A percentile compares a stretch with the other conserved stretches of the same genome.
Conservation (phyloP, 2,888 invertebrate species). For the Heliothis peltigera region DNA sequence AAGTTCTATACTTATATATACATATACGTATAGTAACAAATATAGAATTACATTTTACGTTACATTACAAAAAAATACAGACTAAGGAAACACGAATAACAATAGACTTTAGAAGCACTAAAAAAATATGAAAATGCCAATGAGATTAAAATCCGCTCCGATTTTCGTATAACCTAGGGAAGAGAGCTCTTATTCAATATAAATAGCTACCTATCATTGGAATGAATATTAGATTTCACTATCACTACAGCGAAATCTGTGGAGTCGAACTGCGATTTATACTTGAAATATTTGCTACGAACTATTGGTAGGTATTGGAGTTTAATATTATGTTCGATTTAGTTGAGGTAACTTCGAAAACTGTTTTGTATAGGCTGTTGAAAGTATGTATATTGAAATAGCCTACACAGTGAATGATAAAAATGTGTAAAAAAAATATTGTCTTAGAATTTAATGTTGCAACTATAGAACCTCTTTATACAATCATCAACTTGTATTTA, state of each 20-base stretch:
- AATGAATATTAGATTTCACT: constrained; percentile 86
- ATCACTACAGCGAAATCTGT: constrained; percentile 69
- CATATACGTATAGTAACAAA: no score
- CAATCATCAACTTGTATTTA: no score
- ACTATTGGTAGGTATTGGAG: constrained; percentile 3
- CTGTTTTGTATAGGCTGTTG: background rate
- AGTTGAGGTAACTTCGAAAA: background rate
- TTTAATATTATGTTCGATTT: background rate
- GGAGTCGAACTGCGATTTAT: constrained; percentile 59
- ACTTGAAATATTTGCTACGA: constrained; percentile 12
- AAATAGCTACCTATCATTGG: constrained; percentile 80
- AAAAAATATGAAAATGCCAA: constrained; percentile 62
- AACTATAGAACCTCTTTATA: no score
- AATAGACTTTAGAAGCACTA: constrained; percentile 39
- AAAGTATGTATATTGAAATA: background rate
- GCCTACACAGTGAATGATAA: background rate
- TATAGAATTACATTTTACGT: no score
- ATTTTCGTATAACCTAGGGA: constrained; percentile 68
- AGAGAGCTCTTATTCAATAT: constrained; percentile 74
- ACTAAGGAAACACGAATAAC: constrained; percentile 36
- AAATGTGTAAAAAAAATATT: background rate
- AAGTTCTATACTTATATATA: no score
- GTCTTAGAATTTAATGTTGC: no score
- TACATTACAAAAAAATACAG: constrained; percentile 22
- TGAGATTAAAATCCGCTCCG: constrained; percentile 70